Percentiles rank a stretch among this genome's conserved stretches.
Conservation (phyloP, 2,797 vertebrate genomes). For the Coccyzus lansbergi region DNA sequence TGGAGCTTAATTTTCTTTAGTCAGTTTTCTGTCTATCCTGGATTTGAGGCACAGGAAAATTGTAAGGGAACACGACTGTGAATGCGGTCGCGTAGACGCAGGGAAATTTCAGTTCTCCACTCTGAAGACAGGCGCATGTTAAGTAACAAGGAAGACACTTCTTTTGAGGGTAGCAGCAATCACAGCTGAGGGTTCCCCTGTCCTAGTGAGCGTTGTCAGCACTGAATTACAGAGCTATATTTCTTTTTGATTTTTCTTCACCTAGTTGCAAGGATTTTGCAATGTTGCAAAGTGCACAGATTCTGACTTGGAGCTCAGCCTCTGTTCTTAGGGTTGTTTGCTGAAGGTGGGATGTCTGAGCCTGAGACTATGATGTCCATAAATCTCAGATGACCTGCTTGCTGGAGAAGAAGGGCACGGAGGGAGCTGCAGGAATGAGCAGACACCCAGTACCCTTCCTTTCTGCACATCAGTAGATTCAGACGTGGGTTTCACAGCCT, state of each 20-base stretch:
- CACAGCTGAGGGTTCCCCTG: not conserved
- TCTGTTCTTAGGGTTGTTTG: not conserved
- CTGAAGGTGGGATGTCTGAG: not conserved
- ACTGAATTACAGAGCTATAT: fast-evolving
- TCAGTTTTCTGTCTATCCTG: slow-evolving; percentile 57
- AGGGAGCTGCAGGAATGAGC: not conserved
- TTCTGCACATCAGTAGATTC: not conserved
- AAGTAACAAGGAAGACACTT: not conserved
- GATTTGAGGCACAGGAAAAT: not conserved
- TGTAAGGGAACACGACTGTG: not conserved
- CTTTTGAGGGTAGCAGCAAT: not conserved
- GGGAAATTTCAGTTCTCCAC: not conserved
- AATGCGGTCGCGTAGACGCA: not conserved
- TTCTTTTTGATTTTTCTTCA: not conserved
- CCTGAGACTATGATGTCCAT: not conserved
- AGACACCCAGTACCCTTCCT: not conserved
- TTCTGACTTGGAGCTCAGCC: not conserved
- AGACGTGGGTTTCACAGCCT: not conserved
- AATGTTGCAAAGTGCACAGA: not conserved
- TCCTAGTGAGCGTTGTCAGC: not conserved
- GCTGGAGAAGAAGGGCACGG: slow-evolving; percentile 3
- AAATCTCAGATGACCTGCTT: slow-evolving; percentile 31
- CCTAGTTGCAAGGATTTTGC: not conserved
- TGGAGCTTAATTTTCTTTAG: slow-evolving; percentile 68
- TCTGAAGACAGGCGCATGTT: not conserved